Conservation (phyloP, 1,140 invertebrate genomes). For the Vanessa atalanta region DNA sequence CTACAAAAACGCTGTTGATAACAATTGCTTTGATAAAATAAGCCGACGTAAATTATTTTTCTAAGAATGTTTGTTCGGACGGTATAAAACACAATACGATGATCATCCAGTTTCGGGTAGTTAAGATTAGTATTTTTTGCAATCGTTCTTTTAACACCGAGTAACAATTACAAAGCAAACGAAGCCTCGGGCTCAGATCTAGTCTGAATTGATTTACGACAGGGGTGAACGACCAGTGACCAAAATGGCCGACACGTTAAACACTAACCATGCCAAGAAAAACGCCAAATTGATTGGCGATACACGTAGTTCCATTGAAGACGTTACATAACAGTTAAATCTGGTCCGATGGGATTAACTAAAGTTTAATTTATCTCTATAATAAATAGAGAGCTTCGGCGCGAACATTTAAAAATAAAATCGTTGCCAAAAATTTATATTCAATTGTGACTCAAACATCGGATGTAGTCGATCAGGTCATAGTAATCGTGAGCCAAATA, state of each 20-base stretch:
- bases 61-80: constrained; percentile 9
- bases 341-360: neutral
- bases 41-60: constrained; percentile 15
- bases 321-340: no score
- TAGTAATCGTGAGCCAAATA: constrained; percentile 19
- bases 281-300: constrained; percentile 44
- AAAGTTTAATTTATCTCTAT: neutral
- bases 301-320: constrained; percentile 29
- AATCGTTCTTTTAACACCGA: neutral
- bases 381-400: neutral
- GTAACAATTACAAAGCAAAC: constrained; percentile 30
- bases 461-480: constrained; percentile 11
- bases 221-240: constrained; percentile 46
- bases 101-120: constrained; percentile 2
- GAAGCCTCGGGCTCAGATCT: constrained; percentile 28
- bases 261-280: constrained; percentile 41
- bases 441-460: constrained; percentile 10
- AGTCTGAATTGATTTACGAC: constrained; percentile 33
- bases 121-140: constrained; percentile 30
- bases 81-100: constrained; percentile 5
- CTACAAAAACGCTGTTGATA: neutral
- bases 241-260: constrained; percentile 57
- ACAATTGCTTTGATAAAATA: neutral
- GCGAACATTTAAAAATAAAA: neutral
- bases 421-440: constrained; percentile 6